Conservation (phyloP, 23 tunicate species). For the Trididemnum miniatum region DNA sequence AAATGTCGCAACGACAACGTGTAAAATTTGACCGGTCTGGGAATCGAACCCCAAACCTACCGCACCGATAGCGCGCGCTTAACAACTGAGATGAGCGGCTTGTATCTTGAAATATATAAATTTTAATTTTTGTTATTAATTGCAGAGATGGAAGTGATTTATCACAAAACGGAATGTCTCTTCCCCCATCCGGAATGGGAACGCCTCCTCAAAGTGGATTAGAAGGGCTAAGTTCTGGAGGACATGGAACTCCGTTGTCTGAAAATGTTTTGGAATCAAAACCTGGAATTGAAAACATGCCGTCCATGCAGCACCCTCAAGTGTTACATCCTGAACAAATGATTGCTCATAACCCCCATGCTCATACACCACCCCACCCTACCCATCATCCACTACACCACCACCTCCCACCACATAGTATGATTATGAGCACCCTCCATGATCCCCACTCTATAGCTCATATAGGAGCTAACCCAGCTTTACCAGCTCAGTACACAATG, state of each 20-base stretch:
- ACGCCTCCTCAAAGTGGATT: slow-evolving; percentile 67
- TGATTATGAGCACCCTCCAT: slow-evolving; percentile 69
- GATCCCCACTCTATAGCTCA: slow-evolving; percentile 67
- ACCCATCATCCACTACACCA: slow-evolving; percentile 50
- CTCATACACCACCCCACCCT: slow-evolving; percentile 86
- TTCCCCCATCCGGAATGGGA: slow-evolving; percentile 71
- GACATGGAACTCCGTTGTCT: slow-evolving; percentile 54
- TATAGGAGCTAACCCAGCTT: slow-evolving; percentile 24
- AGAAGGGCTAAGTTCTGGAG: slow-evolving; percentile 53
- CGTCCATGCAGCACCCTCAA: slow-evolving; percentile 37
- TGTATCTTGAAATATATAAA: no score
- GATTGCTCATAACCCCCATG: slow-evolving; percentile 62
- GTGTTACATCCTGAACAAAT: slow-evolving; percentile 51
- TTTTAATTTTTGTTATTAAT: no score
- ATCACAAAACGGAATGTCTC: slow-evolving; percentile 65
- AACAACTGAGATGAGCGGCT: no score
- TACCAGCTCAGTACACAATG: slow-evolving; percentile 78
- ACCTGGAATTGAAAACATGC: slow-evolving; percentile 59
- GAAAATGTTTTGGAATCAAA: slow-evolving; percentile 68
- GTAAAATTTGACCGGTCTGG: no score
- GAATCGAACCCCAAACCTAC: no score
- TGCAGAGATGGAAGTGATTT: slow-evolving; percentile 91
- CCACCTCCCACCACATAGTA: slow-evolving; percentile 74
- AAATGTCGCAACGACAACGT: no score
- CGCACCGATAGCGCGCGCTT: no score